phyloP scores from a whole-genome alignment of 2,113 vertebrate genomes.

The Athene cunicularia region DNA sequence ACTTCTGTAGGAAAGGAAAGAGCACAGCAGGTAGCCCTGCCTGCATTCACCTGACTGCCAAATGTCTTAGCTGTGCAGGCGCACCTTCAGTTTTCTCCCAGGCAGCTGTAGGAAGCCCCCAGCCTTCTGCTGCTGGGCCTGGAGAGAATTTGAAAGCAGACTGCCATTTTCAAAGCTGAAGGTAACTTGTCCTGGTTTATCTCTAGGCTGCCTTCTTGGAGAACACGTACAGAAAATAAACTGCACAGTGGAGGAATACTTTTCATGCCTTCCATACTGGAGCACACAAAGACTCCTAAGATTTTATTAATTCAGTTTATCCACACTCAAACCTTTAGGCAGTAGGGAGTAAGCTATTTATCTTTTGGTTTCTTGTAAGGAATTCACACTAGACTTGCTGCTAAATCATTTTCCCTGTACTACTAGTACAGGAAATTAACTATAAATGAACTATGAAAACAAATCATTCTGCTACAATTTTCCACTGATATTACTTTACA shows the following conservation, averaged over 20 bases:
- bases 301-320: conserved; percentile 60
- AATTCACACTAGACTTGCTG: conserved; percentile 68
- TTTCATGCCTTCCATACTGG: conserved; percentile 21
- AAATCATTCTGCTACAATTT: conserved; percentile 71
- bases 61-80: not conserved
- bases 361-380: conserved; percentile 65
- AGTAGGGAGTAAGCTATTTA: conserved; percentile 65
- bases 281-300: conserved; percentile 53
- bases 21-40: not conserved
- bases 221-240: conserved; percentile 5
- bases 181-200: not conserved
- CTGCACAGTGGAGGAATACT: conserved; percentile 11
- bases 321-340: conserved; percentile 32
- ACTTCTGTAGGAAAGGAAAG: not conserved
- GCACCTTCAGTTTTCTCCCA: not conserved
- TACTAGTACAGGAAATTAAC: conserved; percentile 76
- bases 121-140: not conserved
- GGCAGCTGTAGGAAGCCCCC: not conserved
- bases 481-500: conserved; percentile 70
- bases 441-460: conserved; percentile 76
- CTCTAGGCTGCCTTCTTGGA: not conserved
- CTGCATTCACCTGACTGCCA: not conserved
- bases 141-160: not conserved
- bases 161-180: not conserved
- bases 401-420: conserved; percentile 71